These are phyloP conservation scores for Ageneiosus marmoratus DNA, from an alignment of 2,113 vertebrate genomes.

Conservation along the genomic window DNA sequence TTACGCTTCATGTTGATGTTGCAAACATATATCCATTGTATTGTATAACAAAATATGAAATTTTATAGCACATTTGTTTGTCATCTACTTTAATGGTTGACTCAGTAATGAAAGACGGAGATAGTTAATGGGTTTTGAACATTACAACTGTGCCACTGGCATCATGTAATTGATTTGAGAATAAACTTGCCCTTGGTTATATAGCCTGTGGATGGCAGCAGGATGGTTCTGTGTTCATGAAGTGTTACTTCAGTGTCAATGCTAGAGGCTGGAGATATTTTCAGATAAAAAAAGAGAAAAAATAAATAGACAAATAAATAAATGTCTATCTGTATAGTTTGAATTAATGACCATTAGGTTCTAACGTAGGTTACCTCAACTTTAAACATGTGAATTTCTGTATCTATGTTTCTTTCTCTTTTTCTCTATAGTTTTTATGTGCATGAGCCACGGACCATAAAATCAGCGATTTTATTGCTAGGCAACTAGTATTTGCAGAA, in stretches of 20 bases:
- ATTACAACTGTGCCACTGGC: constrained; percentile 10
- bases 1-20: not conserved
- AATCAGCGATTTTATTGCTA: constrained; percentile 79
- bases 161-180: constrained; percentile 21
- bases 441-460: constrained; percentile 72
- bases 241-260: constrained; percentile 4
- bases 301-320: constrained; percentile 17
- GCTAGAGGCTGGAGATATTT: not conserved
- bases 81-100: not conserved
- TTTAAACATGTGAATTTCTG: constrained; percentile 56
- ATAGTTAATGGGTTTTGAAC: constrained; percentile 1
- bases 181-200: constrained; percentile 5
- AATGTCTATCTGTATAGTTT: constrained; percentile 24
- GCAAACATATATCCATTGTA: not conserved
- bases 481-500: constrained; percentile 76
- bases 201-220: constrained; percentile 9
- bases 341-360: constrained; percentile 44
- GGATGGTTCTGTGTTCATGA: constrained; percentile 18
- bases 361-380: constrained; percentile 51
- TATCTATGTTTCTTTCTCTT: constrained; percentile 13
- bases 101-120: constrained; percentile 16
- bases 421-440: constrained; percentile 40
- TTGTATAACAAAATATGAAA: constrained; percentile 2
- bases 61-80: constrained; percentile 17
- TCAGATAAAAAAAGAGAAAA: constrained; percentile 2